A percentile compares a stretch with the other conserved stretches of the same genome.
Conservation (phyloP, 1,140 invertebrate species). For the Aphaenogaster rudis region DNA sequence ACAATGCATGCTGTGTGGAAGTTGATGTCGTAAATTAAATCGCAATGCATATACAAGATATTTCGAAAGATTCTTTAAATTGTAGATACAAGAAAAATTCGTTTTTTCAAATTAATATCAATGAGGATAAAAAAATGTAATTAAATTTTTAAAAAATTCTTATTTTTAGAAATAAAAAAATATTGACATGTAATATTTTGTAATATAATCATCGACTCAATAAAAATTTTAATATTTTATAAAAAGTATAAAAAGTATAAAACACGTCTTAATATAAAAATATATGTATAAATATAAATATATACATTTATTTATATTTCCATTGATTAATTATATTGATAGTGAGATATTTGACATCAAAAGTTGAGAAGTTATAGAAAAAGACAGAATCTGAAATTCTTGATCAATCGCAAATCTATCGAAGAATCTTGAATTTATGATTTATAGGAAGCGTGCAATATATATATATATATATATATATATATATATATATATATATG, state of each 20-base stretch:
- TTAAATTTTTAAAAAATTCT: too few species aligned
- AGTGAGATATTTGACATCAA: background rate
- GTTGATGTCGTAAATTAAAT: background rate
- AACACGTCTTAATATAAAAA: background rate
- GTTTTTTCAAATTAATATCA: conserved; percentile 8
- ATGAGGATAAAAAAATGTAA: background rate
- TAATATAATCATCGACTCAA: too few species aligned
- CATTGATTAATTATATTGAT: background rate
- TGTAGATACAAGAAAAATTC: background rate
- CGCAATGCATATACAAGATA: background rate
- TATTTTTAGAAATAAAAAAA: too few species aligned
- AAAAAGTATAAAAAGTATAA: background rate
- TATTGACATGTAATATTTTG: too few species aligned
- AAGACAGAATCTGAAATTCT: background rate
- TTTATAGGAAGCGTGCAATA: background rate
- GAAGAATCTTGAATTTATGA: conserved; percentile 8
- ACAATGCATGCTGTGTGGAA: too few species aligned
- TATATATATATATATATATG: too few species aligned
- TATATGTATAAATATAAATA: background rate
- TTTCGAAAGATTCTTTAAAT: background rate
- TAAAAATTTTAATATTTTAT: too few species aligned
- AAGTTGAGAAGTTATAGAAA: background rate
- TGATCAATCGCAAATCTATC: background rate
- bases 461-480: too few species aligned
- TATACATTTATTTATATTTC: background rate